Conservation (phyloP, 1,140 invertebrate species). For the Atta texana region DNA sequence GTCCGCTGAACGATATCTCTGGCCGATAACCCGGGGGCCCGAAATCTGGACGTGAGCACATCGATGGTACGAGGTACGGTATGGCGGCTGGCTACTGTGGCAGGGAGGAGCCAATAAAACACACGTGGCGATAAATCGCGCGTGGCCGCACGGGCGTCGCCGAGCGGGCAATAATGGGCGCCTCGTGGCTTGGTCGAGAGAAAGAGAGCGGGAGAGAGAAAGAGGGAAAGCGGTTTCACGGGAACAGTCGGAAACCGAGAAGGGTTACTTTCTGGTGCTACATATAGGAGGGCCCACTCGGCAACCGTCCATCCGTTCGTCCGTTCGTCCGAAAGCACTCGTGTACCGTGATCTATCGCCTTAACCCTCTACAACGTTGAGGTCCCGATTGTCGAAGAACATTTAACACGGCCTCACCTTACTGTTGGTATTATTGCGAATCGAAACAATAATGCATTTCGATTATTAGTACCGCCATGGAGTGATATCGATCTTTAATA, state of each 20-base stretch:
- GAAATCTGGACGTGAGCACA: conserved; percentile 57
- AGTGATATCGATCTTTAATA: background rate
- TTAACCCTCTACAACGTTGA: conserved; percentile 53
- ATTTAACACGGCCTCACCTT: conserved; percentile 45
- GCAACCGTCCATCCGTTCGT: conserved; percentile 62
- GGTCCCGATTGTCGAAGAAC: background rate
- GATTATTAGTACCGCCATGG: background rate
- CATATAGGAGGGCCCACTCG: conserved; percentile 63
- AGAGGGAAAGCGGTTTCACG: conserved; percentile 45
- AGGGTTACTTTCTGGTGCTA: conserved; percentile 74
- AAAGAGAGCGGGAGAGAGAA: conserved; percentile 9
- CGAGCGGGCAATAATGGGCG: conserved; percentile 78
- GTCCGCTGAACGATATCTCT: conserved; percentile 56
- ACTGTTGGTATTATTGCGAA: conserved; percentile 12
- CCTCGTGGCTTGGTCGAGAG: conserved; percentile 64
- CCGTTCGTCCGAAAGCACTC: conserved; percentile 70
- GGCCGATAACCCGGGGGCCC: conserved; percentile 55
- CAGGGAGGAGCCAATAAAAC: conserved; percentile 77
- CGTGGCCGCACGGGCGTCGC: conserved; percentile 73
- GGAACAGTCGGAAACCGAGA: conserved; percentile 61
- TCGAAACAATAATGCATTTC: background rate
- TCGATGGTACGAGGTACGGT: conserved; percentile 46
- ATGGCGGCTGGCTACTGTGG: conserved; percentile 66
- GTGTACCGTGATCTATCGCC: conserved; percentile 72
- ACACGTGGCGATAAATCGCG: conserved; percentile 79